Percentiles rank a stretch among this genome's conserved stretches.
Evolutionary conservation across 1,140 invertebrate genomes (phyloP).

Genomic region (Bradysia coprophila): DNA sequence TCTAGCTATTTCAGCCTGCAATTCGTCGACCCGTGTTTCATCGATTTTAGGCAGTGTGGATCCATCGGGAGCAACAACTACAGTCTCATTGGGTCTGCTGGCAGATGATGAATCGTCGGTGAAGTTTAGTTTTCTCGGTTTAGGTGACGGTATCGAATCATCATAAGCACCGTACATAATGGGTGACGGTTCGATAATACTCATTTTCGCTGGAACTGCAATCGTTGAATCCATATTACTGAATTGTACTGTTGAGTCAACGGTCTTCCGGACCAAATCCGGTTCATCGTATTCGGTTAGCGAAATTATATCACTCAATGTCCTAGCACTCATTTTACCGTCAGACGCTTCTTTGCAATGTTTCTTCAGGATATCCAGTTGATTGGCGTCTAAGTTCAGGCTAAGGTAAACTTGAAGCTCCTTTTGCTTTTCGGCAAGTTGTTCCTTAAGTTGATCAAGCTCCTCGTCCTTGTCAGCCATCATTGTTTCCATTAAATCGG

Average conservation of each 20-base stretch:
- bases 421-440: conserved; percentile 9
- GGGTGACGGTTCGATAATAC: too few species aligned
- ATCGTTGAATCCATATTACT: too few species aligned
- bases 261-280: conserved; percentile 26
- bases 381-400: neutral
- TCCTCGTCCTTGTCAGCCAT: conserved; percentile 46
- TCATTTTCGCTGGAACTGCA: too few species aligned
- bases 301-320: conserved; percentile 46
- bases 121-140: conserved; percentile 21
- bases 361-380: conserved; percentile 1
- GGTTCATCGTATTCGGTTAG: conserved; percentile 47
- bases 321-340: conserved; percentile 33
- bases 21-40: neutral
- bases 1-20: neutral
- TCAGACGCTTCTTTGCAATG: conserved; percentile 19
- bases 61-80: too few species aligned
- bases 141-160: conserved; percentile 15
- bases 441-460: conserved; percentile 37
- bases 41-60: neutral
- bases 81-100: neutral
- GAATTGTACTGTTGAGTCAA: too few species aligned
- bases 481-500: conserved; percentile 38
- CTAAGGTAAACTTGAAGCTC: neutral
- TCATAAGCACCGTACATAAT: too few species aligned
- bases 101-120: neutral